A percentile compares a stretch with the other conserved stretches of the same genome.
Conservation (phyloP, 1,140 invertebrate species). For the Meloidogyne hapla region DNA sequence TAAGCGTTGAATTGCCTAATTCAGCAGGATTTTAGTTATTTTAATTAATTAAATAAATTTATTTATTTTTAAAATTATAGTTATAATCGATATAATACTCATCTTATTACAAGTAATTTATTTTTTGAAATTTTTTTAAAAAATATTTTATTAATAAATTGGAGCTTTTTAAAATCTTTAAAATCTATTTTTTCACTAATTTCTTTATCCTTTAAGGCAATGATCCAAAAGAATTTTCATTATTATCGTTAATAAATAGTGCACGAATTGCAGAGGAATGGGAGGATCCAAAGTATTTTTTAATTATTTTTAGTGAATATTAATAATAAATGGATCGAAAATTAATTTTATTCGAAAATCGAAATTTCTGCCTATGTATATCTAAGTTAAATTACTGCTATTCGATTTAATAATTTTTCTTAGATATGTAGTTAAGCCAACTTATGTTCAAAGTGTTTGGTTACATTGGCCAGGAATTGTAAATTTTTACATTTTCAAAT, state of each 20-base stretch:
- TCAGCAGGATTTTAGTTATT: slow-evolving; percentile 42
- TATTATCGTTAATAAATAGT: slow-evolving; percentile 36
- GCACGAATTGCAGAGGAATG: slow-evolving; percentile 42
- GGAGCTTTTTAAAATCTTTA: too few species aligned
- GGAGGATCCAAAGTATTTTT: slow-evolving; percentile 46
- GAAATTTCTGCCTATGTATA: too few species aligned
- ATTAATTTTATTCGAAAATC: too few species aligned
- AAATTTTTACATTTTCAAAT: not conserved
- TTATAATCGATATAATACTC: slow-evolving; percentile 54
- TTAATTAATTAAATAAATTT: not conserved
- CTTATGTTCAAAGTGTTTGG: slow-evolving; percentile 45
- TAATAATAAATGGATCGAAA: not conserved
- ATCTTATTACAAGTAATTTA: slow-evolving; percentile 44
- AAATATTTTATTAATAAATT: too few species aligned
- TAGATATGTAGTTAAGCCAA: slow-evolving; percentile 40
- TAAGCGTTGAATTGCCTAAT: slow-evolving; percentile 33
- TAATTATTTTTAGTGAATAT: not conserved
- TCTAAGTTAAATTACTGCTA: too few species aligned
- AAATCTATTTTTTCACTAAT: not conserved
- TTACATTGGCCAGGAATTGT: slow-evolving; percentile 50
- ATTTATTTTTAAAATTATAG: not conserved
- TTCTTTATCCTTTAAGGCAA: slow-evolving; percentile 30
- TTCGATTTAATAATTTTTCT: not conserved
- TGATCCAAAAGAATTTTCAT: slow-evolving; percentile 33
- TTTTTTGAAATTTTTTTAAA: not conserved